Conservation (phyloP, 2,888 invertebrate genomes). For the Parapristionchus giblindavisi region DNA sequence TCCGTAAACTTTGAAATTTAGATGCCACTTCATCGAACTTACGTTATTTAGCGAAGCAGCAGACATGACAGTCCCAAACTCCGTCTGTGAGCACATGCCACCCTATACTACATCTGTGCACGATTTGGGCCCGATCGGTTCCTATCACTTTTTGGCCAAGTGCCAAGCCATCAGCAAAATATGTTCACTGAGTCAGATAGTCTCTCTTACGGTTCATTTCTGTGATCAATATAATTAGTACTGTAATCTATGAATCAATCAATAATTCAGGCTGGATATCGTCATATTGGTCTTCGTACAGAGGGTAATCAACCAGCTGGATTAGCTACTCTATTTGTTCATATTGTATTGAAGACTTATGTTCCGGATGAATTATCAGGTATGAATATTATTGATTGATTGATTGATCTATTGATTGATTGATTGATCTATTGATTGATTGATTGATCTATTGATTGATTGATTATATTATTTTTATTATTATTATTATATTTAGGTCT, state of each 20-base stretch:
- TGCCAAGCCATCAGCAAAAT: too few species aligned
- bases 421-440: neutral
- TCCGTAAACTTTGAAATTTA: too few species aligned
- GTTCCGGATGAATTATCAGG: conserved; percentile 94
- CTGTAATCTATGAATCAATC: neutral
- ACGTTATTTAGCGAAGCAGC: too few species aligned
- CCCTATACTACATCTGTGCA: too few species aligned
- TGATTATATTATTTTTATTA: too few species aligned
- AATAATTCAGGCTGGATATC: conserved; percentile 55
- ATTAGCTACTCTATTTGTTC: conserved; percentile 93
- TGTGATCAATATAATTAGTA: neutral
- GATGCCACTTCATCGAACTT: too few species aligned
- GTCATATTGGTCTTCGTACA: conserved; percentile 94
- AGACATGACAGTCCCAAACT: too few species aligned
- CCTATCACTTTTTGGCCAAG: too few species aligned
- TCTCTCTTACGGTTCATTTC: neutral
- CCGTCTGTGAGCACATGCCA: too few species aligned
- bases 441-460: neutral
- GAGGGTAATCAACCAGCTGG: conserved; percentile 99
- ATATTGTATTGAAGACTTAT: conserved; percentile 98
- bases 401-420: neutral
- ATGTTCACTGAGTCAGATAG: too few species aligned
- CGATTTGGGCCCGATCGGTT: too few species aligned
- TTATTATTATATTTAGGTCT: conserved; percentile 77
- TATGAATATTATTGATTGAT: conserved; percentile 68